Conservation (phyloP, 2,888 invertebrate genomes). For the Bhutanitis thaidina region DNA sequence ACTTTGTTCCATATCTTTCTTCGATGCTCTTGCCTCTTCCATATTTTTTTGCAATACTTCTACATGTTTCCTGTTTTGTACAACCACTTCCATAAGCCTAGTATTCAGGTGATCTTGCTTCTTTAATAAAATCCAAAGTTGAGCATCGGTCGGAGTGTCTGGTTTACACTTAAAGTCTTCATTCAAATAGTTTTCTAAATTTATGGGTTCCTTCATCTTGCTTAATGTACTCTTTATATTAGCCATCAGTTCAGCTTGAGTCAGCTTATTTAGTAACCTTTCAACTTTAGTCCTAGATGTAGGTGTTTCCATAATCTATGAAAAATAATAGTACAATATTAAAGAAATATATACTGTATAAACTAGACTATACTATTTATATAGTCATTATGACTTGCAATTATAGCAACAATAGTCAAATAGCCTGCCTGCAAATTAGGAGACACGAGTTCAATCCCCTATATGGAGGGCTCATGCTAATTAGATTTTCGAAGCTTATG, state of each 20-base stretch:
- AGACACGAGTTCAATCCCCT: too few species aligned
- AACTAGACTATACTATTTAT: too few species aligned
- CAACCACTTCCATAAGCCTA: constrained; percentile 49
- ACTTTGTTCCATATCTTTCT: constrained; percentile 51
- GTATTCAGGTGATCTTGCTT: constrained; percentile 62
- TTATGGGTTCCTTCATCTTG: constrained; percentile 49
- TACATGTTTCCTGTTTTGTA: constrained; percentile 55
- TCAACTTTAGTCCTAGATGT: constrained; percentile 38
- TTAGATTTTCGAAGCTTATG: too few species aligned
- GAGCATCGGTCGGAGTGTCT: constrained; percentile 51
- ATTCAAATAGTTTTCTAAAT: constrained; percentile 48
- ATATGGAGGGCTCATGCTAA: too few species aligned
- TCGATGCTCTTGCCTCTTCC: constrained; percentile 42
- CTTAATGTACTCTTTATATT: constrained; percentile 49
- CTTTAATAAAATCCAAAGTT: constrained; percentile 61
- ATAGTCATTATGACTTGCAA: too few species aligned
- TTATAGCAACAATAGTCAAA: too few species aligned
- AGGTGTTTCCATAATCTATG: background rate
- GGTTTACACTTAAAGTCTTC: constrained; percentile 51
- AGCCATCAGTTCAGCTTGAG: constrained; percentile 51
- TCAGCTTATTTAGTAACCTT: constrained; percentile 43
- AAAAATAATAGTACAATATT: background rate
- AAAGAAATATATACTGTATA: too few species aligned
- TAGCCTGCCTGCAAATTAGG: too few species aligned
- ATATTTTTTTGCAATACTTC: constrained; percentile 51